These are phyloP conservation scores for Diadema setosum DNA, from an alignment of 35 echinoderm and acorn worm genomes.

Conservation along the genomic window DNA sequence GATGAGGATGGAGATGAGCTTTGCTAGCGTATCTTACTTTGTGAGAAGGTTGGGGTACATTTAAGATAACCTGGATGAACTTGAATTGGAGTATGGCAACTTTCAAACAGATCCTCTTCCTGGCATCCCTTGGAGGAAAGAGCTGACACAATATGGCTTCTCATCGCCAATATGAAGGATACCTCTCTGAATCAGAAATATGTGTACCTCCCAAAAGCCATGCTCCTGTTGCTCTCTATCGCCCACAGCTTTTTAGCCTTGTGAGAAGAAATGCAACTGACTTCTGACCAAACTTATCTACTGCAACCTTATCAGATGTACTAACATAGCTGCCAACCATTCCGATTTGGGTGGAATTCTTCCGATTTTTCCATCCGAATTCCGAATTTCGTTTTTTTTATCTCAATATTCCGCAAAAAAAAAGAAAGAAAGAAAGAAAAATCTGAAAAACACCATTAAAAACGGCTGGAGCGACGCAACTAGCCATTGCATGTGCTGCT, in stretches of 20 bases:
- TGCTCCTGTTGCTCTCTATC: background rate
- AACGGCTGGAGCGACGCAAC: too few species aligned
- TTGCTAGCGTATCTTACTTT: constrained; percentile 28
- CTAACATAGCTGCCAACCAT: too few species aligned
- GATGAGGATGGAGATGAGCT: background rate
- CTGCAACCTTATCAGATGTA: background rate
- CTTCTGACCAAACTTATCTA: background rate
- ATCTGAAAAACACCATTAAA: too few species aligned
- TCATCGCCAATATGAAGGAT: constrained; percentile 3
- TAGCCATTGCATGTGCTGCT: too few species aligned
- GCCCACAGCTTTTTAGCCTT: constrained; percentile 30
- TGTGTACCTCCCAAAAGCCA: constrained; percentile 1
- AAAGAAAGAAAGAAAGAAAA: too few species aligned
- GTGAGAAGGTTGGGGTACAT: background rate
- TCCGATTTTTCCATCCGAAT: too few species aligned
- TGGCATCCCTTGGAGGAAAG: constrained; percentile 9
- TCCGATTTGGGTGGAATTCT: too few species aligned
- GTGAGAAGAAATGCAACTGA: constrained; percentile 40
- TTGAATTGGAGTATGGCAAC: constrained; percentile 51
- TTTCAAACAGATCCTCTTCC: constrained; percentile 24
- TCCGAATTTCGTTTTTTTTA: too few species aligned
- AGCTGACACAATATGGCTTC: constrained; percentile 22
- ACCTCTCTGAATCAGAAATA: constrained; percentile 15
- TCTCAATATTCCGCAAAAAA: too few species aligned
- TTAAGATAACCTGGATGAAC: constrained; percentile 37